Conservation (phyloP, 2,888 invertebrate genomes). For the Incurvaria masculella region DNA sequence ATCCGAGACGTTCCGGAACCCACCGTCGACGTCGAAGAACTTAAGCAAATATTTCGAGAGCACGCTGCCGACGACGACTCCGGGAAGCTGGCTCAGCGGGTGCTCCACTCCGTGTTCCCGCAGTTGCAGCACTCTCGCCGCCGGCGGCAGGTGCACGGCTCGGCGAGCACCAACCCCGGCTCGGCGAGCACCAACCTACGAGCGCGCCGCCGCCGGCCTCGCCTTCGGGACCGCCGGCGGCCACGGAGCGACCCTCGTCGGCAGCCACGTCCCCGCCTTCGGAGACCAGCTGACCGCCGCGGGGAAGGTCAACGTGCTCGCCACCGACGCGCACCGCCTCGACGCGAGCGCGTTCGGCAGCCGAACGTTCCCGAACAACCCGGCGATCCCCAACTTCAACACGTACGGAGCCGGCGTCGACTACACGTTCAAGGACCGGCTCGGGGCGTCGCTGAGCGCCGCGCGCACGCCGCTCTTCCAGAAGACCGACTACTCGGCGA, state of each 20-base stretch:
- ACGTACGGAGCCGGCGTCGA: slow-evolving; percentile 24
- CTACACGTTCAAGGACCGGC: slow-evolving; percentile 19
- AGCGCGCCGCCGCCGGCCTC: background rate
- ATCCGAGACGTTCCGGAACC: background rate
- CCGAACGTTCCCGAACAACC: slow-evolving; percentile 25
- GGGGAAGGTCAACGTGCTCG: slow-evolving; percentile 22
- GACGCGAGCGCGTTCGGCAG: slow-evolving; percentile 30
- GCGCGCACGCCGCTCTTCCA: slow-evolving; percentile 24
- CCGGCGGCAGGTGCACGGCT: background rate
- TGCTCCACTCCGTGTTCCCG: no score
- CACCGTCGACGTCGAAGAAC: background rate
- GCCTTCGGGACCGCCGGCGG: slow-evolving; percentile 14
- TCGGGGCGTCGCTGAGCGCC: slow-evolving; percentile 23
- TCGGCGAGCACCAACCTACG: background rate
- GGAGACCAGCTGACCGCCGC: slow-evolving; percentile 26
- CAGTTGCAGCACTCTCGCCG: background rate
- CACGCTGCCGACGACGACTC: background rate
- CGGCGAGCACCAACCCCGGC: background rate
- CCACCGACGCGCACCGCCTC: slow-evolving; percentile 25
- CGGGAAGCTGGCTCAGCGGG: no score
- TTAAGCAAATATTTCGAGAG: background rate
- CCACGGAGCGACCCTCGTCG: slow-evolving; percentile 24
- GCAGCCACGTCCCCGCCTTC: slow-evolving; percentile 22
- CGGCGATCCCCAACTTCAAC: slow-evolving; percentile 27
- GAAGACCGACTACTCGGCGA: slow-evolving; percentile 25